Conservation (phyloP, 2,797 vertebrate species). For the Chelon labrosus region DNA sequence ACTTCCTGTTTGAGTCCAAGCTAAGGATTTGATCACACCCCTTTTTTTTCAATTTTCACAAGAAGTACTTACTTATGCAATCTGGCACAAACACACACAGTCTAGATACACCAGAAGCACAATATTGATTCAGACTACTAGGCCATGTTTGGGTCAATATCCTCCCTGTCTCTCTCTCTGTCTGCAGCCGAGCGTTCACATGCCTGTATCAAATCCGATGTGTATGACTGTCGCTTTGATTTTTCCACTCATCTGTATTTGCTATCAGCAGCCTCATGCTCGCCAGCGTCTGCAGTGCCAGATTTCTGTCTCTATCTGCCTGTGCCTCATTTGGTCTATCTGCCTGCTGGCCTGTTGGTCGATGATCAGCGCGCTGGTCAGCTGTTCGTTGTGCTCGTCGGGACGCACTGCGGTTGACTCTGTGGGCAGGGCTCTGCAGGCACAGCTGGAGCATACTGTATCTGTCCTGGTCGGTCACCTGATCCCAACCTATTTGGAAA, state of each 20-base stretch:
- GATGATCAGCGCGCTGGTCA: conserved; percentile 19
- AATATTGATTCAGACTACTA: conserved; percentile 31
- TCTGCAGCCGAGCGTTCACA: conserved; percentile 49
- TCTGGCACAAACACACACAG: conserved; percentile 6
- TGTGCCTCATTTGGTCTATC: conserved; percentile 35
- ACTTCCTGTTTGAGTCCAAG: conserved; percentile 9
- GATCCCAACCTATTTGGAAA: conserved; percentile 40
- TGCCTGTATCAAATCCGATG: conserved; percentile 73
- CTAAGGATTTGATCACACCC: background rate
- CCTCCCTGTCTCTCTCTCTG: conserved; percentile 53
- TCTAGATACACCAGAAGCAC: conserved; percentile 32
- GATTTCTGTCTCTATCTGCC: conserved; percentile 36
- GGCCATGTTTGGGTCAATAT: conserved; percentile 67
- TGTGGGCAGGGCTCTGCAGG: conserved; percentile 23
- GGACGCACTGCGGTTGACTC: conserved; percentile 12
- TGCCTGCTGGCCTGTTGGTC: conserved; percentile 25
- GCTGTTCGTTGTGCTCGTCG: conserved; percentile 17
- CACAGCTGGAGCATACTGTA: conserved; percentile 11
- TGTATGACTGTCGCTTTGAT: conserved; percentile 78
- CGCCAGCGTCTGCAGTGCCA: conserved; percentile 39
- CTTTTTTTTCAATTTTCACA: background rate
- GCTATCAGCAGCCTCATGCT: conserved; percentile 47
- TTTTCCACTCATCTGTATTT: conserved; percentile 77
- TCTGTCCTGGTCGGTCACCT: conserved; percentile 24
- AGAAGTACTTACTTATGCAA: background rate